Base-by-base conservation (phyloP, 2,888 invertebrate species). In the Conus canariensis region DNA sequence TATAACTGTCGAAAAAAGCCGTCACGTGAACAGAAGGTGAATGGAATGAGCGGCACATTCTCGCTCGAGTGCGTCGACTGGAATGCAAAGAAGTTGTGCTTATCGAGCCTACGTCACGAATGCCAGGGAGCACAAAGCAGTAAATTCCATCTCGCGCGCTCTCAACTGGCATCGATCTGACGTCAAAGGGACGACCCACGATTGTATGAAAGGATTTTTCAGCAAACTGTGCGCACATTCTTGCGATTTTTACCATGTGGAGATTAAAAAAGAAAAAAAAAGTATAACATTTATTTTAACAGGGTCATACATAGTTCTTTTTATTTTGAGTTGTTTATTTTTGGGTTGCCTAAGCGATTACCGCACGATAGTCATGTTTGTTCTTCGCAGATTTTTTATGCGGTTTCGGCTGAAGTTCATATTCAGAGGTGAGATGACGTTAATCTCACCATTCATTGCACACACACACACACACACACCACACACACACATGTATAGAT, bases 1-100 rank as follows among this genome's bases (percentile, higher is more conserved):
- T 85, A 74, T 89, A 89, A 58, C 25, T 60, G 88, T n/a, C 74
- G n/a, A 25, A 74, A 22, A 22, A 10, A 16, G 7, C 58, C 25
- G 59, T 89, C 89, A 89, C 89, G 85, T 89, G 89, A 19, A 45
- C 25, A 12, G 9, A 10, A 7, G 12, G 59, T 85, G 85, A 85
- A 89, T 89, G 89, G 89, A 85, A 85, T 56, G 85, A 88, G 83
- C 14, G 58, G 74, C 74, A 67, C 74, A 74, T n/a, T 87, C 30
- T 86, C 86, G 59, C 86, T 70, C 70, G 70, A 86, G 67, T 16
- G 30, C 45, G 67, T 22, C 45, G 67, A 67, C 19, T 22, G 82
- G 82, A 83, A 83, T 83, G 82, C 58, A 58, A 19, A 56, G 82
- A 7, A 19, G 56, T 77, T 12, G 19, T 74, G 70, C n/a, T 22